phyloP scores from a whole-genome alignment of 2,888 invertebrate species.

The Thera britannica region DNA sequence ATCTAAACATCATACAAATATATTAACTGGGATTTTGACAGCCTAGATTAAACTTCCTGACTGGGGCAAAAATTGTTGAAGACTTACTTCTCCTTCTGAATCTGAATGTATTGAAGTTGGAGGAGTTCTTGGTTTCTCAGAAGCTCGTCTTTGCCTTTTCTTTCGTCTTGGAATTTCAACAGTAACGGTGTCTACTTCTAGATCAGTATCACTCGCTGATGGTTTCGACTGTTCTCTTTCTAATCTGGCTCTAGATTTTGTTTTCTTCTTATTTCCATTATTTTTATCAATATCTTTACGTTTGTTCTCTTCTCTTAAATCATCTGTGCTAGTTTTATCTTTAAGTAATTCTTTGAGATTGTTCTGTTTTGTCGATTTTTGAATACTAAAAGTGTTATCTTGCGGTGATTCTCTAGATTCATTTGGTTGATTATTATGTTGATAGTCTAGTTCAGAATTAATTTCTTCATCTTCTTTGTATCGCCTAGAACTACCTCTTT shows the following conservation, averaged over 20 bases:
- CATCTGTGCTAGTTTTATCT: constrained; percentile 56
- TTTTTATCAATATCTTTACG: constrained; percentile 68
- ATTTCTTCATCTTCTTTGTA: constrained; percentile 56
- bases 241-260: constrained; percentile 75
- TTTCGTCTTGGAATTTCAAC: constrained; percentile 80
- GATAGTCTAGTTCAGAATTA: constrained; percentile 38
- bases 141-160: constrained; percentile 72
- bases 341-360: constrained; percentile 45
- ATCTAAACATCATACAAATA: neutral
- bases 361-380: constrained; percentile 54
- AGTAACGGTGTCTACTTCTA: constrained; percentile 78
- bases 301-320: constrained; percentile 65
- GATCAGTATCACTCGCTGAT: constrained; percentile 79
- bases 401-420: constrained; percentile 50
- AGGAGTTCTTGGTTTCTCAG: constrained; percentile 77
- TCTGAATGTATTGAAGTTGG: constrained; percentile 76
- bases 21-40: too few species aligned
- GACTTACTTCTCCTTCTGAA: constrained; percentile 75
- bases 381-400: constrained; percentile 53
- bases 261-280: constrained; percentile 75
- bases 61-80: too few species aligned
- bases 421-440: constrained; percentile 29
- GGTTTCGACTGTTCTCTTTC: constrained; percentile 81
- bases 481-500: constrained; percentile 70
- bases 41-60: too few species aligned